These are phyloP conservation scores for Thymallus thymallus DNA, from an alignment of 2,113 vertebrate species.

Conservation along the genomic window DNA sequence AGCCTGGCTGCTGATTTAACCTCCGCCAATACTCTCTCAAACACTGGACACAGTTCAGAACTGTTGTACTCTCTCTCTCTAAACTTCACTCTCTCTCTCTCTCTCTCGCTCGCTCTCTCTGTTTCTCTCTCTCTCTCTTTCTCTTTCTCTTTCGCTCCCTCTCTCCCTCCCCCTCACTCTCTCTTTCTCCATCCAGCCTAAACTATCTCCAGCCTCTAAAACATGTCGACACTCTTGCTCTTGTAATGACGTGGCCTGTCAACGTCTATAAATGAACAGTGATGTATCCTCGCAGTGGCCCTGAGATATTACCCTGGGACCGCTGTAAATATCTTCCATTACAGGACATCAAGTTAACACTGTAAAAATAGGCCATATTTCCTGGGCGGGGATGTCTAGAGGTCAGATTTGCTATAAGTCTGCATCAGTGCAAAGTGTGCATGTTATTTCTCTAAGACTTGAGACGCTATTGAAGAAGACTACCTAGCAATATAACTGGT, in stretches of 20 bases:
- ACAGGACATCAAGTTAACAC: background rate
- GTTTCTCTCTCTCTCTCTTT: too few relatives aligned
- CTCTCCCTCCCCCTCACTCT: background rate
- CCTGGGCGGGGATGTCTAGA: background rate
- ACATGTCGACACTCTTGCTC: slow-evolving; percentile 3
- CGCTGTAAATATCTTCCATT: slow-evolving; percentile 1
- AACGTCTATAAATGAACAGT: background rate
- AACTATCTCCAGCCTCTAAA: slow-evolving; percentile 1
- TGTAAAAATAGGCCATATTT: background rate
- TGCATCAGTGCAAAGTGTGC: background rate
- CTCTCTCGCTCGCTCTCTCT: too few relatives aligned
- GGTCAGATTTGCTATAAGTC: background rate
- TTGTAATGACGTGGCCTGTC: background rate
- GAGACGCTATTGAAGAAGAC: too few relatives aligned
- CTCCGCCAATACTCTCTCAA: background rate
- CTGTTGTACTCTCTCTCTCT: background rate
- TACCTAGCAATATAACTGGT: too few relatives aligned
- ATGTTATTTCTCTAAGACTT: background rate
- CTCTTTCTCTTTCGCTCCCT: too few relatives aligned
- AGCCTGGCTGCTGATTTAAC: background rate
- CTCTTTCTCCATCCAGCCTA: background rate
- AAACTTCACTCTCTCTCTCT: background rate
- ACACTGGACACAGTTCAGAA: background rate
- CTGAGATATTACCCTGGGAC: slow-evolving; percentile 7
- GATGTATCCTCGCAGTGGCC: slow-evolving; percentile 4